Percentiles rank a stretch among this genome's conserved stretches.
phyloP scores from a whole-genome alignment of 2,888 invertebrate genomes.

The Phania funesta region DNA sequence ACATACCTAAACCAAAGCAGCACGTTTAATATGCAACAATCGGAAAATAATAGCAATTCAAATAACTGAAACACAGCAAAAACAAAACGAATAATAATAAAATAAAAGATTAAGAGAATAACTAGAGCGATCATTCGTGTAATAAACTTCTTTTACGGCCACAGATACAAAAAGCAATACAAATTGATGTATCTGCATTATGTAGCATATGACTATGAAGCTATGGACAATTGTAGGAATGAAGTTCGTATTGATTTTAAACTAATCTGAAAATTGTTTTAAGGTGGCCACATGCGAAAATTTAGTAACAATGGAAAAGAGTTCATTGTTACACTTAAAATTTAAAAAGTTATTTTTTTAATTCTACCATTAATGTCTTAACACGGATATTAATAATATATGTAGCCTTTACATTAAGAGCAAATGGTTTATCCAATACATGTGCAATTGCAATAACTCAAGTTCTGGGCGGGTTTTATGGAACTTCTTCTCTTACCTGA shows the following conservation, averaged over 20 bases:
- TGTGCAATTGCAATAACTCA: no score
- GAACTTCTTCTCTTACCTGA: no score
- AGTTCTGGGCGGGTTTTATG: no score
- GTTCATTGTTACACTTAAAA: neutral
- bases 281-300: conserved; percentile 45
- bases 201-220: neutral
- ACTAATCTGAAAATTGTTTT: conserved; percentile 31
- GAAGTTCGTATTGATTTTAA: conserved; percentile 37
- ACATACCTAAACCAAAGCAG: conserved; percentile 23
- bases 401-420: no score
- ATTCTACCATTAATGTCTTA: no score
- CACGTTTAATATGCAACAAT: conserved; percentile 59
- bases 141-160: conserved; percentile 54
- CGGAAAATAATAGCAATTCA: conserved; percentile 48
- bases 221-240: conserved; percentile 13
- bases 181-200: conserved; percentile 48
- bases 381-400: no score
- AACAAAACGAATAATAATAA: conserved; percentile 30
- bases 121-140: conserved; percentile 60
- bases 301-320: neutral
- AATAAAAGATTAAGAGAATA: conserved; percentile 62
- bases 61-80: conserved; percentile 17
- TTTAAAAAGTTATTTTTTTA: no score
- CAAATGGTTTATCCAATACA: no score
- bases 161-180: conserved; percentile 18